Conservation (phyloP, 2,888 invertebrate species). For the Aphrophora alni region DNA sequence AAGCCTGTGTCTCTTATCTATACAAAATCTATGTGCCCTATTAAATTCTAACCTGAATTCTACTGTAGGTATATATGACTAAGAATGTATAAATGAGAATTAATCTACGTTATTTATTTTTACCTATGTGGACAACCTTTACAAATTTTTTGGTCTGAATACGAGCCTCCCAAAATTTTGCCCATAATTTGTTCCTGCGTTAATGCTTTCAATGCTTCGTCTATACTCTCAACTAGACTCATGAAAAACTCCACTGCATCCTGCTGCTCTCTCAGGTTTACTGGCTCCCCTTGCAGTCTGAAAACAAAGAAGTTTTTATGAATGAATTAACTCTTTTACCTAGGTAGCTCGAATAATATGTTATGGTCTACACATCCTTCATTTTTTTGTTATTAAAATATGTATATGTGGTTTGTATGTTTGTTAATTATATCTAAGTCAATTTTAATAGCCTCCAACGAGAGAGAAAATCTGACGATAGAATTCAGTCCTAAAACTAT, state of each 20-base stretch:
- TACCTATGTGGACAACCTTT: conserved; percentile 96
- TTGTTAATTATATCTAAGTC: too few relatives aligned
- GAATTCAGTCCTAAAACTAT: too few relatives aligned
- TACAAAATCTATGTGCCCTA: too few relatives aligned
- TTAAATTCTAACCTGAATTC: too few relatives aligned
- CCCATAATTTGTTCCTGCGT: conserved; percentile 92
- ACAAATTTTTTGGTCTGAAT: conserved; percentile 98
- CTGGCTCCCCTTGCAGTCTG: conserved; percentile 93
- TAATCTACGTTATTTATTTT: background rate
- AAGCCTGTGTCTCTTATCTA: too few relatives aligned
- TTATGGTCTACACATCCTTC: too few relatives aligned
- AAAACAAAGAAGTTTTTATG: conserved; percentile 40
- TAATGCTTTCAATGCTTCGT: conserved; percentile 93
- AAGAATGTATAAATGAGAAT: background rate
- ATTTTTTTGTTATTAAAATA: too few relatives aligned
- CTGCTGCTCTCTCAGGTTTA: conserved; percentile 96
- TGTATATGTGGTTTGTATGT: too few relatives aligned
- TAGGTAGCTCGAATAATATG: background rate
- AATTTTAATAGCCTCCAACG: too few relatives aligned
- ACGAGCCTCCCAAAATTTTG: conserved; percentile 93
- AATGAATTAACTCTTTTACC: conserved; percentile 42
- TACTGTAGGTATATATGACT: too few relatives aligned
- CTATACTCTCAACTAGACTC: conserved; percentile 94
- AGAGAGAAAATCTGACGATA: too few relatives aligned
- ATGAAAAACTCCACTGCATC: conserved; percentile 99